phyloP scores from a whole-genome alignment of 2,797 vertebrate species.

The Linurgus olivaceus region DNA sequence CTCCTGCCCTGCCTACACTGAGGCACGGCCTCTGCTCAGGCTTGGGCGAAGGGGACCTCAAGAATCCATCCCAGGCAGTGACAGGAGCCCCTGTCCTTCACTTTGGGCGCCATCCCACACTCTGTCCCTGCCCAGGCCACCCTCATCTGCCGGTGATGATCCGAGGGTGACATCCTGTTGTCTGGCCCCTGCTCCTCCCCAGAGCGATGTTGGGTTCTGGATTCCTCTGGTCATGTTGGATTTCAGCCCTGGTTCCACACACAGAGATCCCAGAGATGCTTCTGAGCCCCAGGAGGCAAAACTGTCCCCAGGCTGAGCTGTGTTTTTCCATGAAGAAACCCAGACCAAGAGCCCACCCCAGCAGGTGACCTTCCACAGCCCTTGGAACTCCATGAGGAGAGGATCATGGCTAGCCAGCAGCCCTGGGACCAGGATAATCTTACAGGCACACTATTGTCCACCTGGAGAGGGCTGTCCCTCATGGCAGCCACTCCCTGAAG shows the following conservation, averaged over 20 bases:
- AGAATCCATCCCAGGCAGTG: fast-evolving
- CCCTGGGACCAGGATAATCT: neutral
- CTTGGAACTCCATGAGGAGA: neutral
- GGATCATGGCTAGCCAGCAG: neutral
- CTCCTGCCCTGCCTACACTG: neutral
- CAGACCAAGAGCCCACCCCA: neutral
- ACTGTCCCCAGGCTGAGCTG: neutral
- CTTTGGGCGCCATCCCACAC: neutral
- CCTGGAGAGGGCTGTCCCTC: neutral
- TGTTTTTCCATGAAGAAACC: neutral
- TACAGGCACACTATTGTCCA: fast-evolving
- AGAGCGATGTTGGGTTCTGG: fast-evolving
- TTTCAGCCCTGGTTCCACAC: neutral
- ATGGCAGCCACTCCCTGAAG: neutral
- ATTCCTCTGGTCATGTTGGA: neutral
- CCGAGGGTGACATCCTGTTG: neutral
- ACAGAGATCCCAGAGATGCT: neutral
- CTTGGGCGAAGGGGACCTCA: neutral
- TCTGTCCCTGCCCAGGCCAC: neutral
- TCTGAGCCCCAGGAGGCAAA: neutral
- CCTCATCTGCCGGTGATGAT: fast-evolving
- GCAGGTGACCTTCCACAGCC: neutral
- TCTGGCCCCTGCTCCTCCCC: neutral
- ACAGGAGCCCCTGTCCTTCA: neutral
- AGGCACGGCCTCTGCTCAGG: neutral